Conservation (phyloP, 2,797 vertebrate species). For the Rhadinocentrus ornatus region DNA sequence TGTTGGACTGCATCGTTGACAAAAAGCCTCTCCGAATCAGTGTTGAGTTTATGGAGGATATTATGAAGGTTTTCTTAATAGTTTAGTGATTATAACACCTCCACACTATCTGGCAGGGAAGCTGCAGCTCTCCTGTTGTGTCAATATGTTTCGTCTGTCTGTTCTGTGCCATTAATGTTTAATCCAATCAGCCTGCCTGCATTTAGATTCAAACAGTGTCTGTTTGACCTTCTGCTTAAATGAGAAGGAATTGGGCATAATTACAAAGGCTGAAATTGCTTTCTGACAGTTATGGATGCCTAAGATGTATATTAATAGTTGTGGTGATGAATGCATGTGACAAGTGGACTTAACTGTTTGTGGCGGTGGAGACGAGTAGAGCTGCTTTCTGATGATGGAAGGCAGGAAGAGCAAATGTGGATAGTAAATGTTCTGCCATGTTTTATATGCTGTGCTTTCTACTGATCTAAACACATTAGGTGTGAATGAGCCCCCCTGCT, state of each 20-base stretch:
- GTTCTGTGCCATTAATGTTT: conserved; percentile 29
- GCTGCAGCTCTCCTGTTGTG: conserved; percentile 34
- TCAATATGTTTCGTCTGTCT: conserved; percentile 39
- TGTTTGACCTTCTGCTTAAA: conserved; percentile 36
- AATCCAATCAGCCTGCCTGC: conserved; percentile 5
- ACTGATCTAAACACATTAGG: not conserved
- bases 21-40: conserved; percentile 32
- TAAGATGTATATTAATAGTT: conserved; percentile 25
- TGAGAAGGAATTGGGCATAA: conserved; percentile 28
- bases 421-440: not conserved
- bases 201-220: conserved; percentile 21
- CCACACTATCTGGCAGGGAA: conserved; percentile 26
- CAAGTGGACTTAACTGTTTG: conserved; percentile 7
- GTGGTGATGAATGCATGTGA: conserved; percentile 9
- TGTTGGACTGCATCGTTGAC: conserved; percentile 35
- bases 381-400: not conserved
- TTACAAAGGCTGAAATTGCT: conserved; percentile 30
- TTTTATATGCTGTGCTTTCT: not conserved
- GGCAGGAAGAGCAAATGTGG: not conserved
- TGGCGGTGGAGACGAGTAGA: not conserved
- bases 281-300: conserved; percentile 34
- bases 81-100: conserved; percentile 40
- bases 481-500: not conserved
- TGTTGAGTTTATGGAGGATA: conserved; percentile 33
- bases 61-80: conserved; percentile 36